Conservation (phyloP, 2,888 invertebrate species). For the Troides oblongomaculatus region DNA sequence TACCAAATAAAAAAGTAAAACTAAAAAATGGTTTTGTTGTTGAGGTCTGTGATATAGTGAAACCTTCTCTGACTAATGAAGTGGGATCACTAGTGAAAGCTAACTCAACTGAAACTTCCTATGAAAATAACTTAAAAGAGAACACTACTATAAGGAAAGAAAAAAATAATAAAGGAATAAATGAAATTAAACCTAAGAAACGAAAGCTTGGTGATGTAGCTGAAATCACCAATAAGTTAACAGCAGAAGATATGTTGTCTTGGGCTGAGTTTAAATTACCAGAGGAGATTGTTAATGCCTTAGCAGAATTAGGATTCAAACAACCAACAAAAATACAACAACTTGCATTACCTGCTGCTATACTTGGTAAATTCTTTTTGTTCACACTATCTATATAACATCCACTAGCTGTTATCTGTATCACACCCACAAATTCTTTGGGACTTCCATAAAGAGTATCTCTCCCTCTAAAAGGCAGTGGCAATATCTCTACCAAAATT, state of each 20-base stretch:
- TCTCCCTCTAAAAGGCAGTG: no score
- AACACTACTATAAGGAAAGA: slow-evolving; percentile 29
- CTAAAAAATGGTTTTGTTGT: slow-evolving; percentile 64
- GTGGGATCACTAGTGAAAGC: slow-evolving; percentile 28
- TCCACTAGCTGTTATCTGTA: no score
- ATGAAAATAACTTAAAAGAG: neutral
- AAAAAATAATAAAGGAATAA: slow-evolving; percentile 29
- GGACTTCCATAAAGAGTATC: no score
- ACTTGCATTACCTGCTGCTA: slow-evolving; percentile 88
- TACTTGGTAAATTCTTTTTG: slow-evolving; percentile 81
- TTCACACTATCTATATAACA: no score
- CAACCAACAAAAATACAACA: slow-evolving; percentile 95
- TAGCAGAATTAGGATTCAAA: slow-evolving; percentile 87
- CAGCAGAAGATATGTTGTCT: slow-evolving; percentile 74
- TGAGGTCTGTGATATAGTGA: slow-evolving; percentile 48
- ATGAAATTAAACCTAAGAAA: slow-evolving; percentile 41
- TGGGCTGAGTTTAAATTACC: slow-evolving; percentile 87
- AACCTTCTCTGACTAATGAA: slow-evolving; percentile 55
- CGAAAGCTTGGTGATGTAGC: slow-evolving; percentile 55
- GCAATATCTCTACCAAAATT: no score
- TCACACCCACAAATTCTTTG: no score
- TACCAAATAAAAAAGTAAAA: slow-evolving; percentile 52
- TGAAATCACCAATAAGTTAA: slow-evolving; percentile 44
- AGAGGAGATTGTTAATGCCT: slow-evolving; percentile 83
- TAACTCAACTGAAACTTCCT: neutral